Evolutionary conservation across 2,888 invertebrate genomes (phyloP), one percentile per base, ranked within the genome.

Genomic region (Criorhina ranunculi): DNA sequence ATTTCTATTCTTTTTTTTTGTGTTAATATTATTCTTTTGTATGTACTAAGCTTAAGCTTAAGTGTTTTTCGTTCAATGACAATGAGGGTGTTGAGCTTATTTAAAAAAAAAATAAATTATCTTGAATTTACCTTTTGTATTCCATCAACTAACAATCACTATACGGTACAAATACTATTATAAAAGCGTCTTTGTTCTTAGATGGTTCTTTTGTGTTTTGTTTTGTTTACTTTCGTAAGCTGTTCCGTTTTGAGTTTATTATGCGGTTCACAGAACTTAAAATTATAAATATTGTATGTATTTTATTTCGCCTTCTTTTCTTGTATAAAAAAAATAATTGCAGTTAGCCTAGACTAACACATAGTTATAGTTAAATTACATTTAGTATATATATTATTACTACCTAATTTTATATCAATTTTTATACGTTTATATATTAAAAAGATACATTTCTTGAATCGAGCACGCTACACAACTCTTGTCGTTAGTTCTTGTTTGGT

Each of bases 231-330:
- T 42, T 31, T 72, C 29, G 6, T 46, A 33, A n/a, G 44, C 51
- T 77, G 69, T 42, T 59, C 4, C 31, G 9, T 44, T 60, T 53
- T 31, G 53, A 15, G 44, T 31, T 44, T 62, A 24, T 40, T 53
- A 17, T 29, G 29, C 73, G 78, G 79, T 79, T 83, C 83, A 83
- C 69, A 83, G 83, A 83, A 79, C 83, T 79, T 79, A 73, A 67
- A 62, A 37, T 79, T 79, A 67, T 53, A 19, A 42, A 49, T 40
- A 35, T 73, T 37, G 29, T 11, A 5, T 42, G n/a, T n/a, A n/a
- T 64, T 55, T 59, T 59, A 46, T 62, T 78, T 75, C 6, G 59
- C 66, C 60, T 72, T 78, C 37, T 42, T 53, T 75, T 72, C 40
- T 40, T 70, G 67, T 60, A 72, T 72, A 80, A 51, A 53, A 70